Evolutionary conservation across 2,797 vertebrate species (phyloP).

Genomic region (Serranus cabrilla): DNA sequence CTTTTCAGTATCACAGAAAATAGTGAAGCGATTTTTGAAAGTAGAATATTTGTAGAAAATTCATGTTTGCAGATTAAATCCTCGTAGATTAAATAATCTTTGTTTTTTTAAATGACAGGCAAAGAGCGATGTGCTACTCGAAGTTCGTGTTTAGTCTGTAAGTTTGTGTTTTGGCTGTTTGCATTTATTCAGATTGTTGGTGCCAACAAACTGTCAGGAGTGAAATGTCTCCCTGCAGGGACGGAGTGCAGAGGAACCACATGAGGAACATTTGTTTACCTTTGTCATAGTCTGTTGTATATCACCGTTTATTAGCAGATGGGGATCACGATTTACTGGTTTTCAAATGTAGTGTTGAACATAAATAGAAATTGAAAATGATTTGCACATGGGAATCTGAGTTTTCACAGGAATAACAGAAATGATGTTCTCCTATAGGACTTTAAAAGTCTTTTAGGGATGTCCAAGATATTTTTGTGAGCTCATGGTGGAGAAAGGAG

Average conservation of each 20-base stretch:
- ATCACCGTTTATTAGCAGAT: neutral
- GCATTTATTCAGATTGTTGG: constrained; percentile 3
- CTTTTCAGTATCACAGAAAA: constrained; percentile 6
- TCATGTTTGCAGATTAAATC: constrained; percentile 10
- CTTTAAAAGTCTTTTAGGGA: neutral
- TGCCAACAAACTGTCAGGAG: constrained; percentile 30
- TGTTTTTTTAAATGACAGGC: neutral
- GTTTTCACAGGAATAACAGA: neutral
- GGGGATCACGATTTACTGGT: neutral
- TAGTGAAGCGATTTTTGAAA: neutral
- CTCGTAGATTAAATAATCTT: neutral
- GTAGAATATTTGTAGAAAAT: too few species aligned
- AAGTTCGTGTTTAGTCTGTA: constrained; percentile 3
- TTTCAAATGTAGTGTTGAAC: neutral
- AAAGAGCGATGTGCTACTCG: neutral
- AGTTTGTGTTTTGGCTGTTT: constrained; percentile 10
- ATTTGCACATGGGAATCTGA: constrained; percentile 2
- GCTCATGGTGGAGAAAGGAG: neutral
- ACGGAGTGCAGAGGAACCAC: constrained; percentile 13
- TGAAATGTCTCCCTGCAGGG: constrained; percentile 14
- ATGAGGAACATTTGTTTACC: constrained; percentile 20
- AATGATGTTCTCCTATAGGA: neutral
- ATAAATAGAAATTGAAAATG: neutral
- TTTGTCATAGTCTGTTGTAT: constrained; percentile 6
- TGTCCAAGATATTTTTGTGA: constrained; percentile 11